Evolutionary conservation across 2,888 invertebrate genomes (phyloP).

Genomic region (Catonia carolina): DNA sequence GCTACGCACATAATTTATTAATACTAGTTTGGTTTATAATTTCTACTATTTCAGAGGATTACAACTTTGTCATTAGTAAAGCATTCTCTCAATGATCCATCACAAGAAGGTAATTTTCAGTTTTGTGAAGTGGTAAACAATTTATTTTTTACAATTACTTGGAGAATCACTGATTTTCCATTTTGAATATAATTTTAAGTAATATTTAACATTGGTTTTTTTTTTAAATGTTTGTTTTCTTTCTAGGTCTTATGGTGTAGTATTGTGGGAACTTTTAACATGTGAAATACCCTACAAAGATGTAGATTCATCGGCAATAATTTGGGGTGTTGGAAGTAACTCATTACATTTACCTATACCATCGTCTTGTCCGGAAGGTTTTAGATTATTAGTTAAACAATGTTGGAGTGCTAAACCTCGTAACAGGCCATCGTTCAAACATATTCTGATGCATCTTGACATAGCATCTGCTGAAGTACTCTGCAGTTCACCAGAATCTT

Average conservation of each 20-base stretch:
- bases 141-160: too few relatives aligned
- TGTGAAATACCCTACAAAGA: slow-evolving; percentile 90
- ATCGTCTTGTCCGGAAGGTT: slow-evolving; percentile 77
- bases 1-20: too few relatives aligned
- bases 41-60: too few relatives aligned
- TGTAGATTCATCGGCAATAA: slow-evolving; percentile 92
- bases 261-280: slow-evolving; percentile 95
- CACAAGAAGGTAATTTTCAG: too few relatives aligned
- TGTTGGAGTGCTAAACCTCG: slow-evolving; percentile 89
- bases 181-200: too few relatives aligned
- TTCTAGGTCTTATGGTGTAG: slow-evolving; percentile 82
- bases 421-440: slow-evolving; percentile 83
- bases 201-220: too few relatives aligned
- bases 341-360: slow-evolving; percentile 89
- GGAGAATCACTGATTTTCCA: too few relatives aligned
- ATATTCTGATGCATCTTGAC: slow-evolving; percentile 86
- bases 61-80: too few relatives aligned
- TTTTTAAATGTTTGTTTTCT: not conserved
- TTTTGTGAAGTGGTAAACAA: too few relatives aligned
- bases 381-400: slow-evolving; percentile 79
- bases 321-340: slow-evolving; percentile 96
- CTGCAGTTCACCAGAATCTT: slow-evolving; percentile 58
- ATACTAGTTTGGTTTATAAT: too few relatives aligned
- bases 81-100: too few relatives aligned
- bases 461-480: slow-evolving; percentile 78